A percentile compares a stretch with the other conserved stretches of the same genome.
Conservation (phyloP, 2,113 vertebrate genomes). For the Papio anubis region DNA sequence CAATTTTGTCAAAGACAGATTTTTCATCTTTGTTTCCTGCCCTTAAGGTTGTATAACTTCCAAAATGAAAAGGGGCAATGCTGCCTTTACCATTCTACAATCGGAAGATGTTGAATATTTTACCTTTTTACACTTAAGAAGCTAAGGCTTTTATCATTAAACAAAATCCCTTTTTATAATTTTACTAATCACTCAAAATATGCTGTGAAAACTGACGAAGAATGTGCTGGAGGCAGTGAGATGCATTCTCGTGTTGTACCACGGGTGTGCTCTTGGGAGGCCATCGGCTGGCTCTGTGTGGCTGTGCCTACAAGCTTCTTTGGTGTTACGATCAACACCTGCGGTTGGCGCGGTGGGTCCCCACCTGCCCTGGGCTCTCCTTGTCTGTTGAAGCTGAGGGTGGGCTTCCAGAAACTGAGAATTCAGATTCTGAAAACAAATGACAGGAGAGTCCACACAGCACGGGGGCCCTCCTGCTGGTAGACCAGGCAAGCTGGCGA, state of each 20-base stretch:
- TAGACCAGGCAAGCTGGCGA: accelerated
- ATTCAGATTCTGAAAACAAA: neutral
- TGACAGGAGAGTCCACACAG: neutral
- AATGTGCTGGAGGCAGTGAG: too few relatives aligned
- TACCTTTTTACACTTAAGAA: neutral
- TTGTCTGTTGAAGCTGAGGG: neutral
- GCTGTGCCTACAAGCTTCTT: too few relatives aligned
- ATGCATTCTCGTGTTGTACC: too few relatives aligned
- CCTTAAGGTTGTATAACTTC: neutral
- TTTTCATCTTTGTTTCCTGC: neutral
- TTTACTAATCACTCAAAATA: neutral
- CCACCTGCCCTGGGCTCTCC: neutral
- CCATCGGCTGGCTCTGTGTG: neutral
- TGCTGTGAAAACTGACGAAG: neutral
- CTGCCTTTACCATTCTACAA: neutral
- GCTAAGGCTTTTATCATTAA: neutral
- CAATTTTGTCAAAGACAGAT: too few relatives aligned
- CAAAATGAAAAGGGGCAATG: neutral
- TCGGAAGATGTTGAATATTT: neutral
- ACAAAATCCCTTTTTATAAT: neutral
- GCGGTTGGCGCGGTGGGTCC: neutral
- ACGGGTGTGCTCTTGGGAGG: neutral
- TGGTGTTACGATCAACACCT: too few relatives aligned
- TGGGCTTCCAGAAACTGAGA: neutral
- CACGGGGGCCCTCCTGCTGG: accelerated